Percentiles rank a stretch among this genome's conserved stretches.
phyloP scores from a whole-genome alignment of 2,888 invertebrate genomes.

The Dusona sp. region DNA sequence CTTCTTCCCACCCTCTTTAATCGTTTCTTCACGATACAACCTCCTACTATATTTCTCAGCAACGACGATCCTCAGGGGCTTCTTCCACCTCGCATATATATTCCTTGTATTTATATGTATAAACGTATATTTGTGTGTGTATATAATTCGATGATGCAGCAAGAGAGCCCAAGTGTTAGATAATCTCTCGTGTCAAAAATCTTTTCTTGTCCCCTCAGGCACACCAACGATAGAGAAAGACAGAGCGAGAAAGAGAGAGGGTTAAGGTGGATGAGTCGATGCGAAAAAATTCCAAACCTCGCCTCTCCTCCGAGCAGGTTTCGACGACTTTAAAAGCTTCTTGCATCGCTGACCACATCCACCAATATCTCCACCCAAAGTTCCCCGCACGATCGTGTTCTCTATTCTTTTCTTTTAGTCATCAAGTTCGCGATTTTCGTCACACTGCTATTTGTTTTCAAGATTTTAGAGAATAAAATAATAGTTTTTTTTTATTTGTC shows the following conservation, averaged over 20 bases:
- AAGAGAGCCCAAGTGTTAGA: constrained; percentile 76
- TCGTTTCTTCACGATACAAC: constrained; percentile 40
- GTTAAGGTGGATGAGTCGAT: constrained; percentile 43
- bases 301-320: constrained; percentile 46
- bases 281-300: constrained; percentile 63
- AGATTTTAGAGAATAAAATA: neutral
- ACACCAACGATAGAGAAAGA: constrained; percentile 17
- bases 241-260: constrained; percentile 7
- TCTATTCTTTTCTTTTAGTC: constrained; percentile 17
- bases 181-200: constrained; percentile 80
- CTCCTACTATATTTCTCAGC: constrained; percentile 28
- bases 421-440: neutral
- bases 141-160: constrained; percentile 51
- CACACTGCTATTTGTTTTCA: neutral
- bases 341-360: constrained; percentile 48
- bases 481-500: neutral
- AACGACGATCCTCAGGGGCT: constrained; percentile 42
- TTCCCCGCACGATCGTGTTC: constrained; percentile 12
- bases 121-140: constrained; percentile 56
- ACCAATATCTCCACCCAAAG: constrained; percentile 38
- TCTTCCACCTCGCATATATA: constrained; percentile 58
- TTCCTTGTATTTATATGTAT: neutral
- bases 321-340: constrained; percentile 58
- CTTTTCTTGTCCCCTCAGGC: constrained; percentile 67
- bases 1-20: constrained; percentile 47